Evolutionary conservation across 2,888 invertebrate genomes (phyloP), one percentile per base, ranked within the genome.

Genomic region (Apodemia duryi): DNA sequence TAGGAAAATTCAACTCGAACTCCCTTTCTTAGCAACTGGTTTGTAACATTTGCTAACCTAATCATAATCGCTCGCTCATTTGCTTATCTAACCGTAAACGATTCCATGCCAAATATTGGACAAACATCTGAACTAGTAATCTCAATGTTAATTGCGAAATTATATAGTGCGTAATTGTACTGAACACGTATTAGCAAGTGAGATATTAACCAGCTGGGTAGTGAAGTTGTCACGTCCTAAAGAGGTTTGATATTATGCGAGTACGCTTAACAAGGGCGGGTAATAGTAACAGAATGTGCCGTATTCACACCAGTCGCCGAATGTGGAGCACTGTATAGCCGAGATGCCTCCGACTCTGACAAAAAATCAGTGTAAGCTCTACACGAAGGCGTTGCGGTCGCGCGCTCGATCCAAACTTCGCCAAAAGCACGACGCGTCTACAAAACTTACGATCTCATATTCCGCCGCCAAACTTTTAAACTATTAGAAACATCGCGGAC

Each of bases 281-380:
- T 88, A 81, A 86, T 86, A 85, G 46, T 79, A 75, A 76, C 72
- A 79, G 46, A 49, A 49, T 49, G 57, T 79, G 77, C 77, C 78
- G 81, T 80, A 84, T 84, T 83, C 83, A 84, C 89, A 89, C 90
- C 86, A 88, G 89, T 88, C 86, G 83, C 80, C 84, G 85, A 88
- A 91, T 91, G 88, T 91, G 80, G 91, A 91, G 90, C 91, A 90
- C 75, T 82, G 75, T 72, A 75, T 72, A 80, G 81, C 84, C 80
- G 82, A 88, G 86, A 90, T 91, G 91, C 89, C 91, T 91, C 80
- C 86, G 70, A 84, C 88, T 87, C 80, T 86, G 70, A 85, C 88
- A 87, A 90, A 91, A 90, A 91, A 90, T 90, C 91, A 91, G 91
- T 91, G 88, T 91, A 89, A 88, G 88, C 84, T 88, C 82, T 75